Evolutionary conservation across 1,140 invertebrate genomes (phyloP).

Genomic region (Ceratina australensis): DNA sequence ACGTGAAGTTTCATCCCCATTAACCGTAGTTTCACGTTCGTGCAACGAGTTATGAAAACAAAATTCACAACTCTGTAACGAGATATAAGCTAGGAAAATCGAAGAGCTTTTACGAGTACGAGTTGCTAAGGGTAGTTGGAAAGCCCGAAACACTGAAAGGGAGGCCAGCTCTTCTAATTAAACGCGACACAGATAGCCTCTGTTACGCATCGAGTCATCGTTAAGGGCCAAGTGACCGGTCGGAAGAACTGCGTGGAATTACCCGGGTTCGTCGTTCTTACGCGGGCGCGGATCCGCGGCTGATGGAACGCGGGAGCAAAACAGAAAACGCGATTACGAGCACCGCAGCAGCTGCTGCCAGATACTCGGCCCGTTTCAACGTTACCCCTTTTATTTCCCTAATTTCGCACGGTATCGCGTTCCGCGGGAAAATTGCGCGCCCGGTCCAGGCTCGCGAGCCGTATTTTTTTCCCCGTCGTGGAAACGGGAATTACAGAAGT

Average conservation of each 20-base stretch:
- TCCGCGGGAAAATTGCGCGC: not conserved
- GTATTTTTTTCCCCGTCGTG: not conserved
- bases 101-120: not conserved
- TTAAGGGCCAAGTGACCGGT: slow-evolving; percentile 10
- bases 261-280: not conserved
- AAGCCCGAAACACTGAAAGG: slow-evolving; percentile 56
- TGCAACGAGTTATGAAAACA: not conserved
- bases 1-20: too few relatives aligned
- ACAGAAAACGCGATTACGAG: slow-evolving; percentile 8
- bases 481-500: not conserved
- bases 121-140: slow-evolving; percentile 56
- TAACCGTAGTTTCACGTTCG: too few relatives aligned
- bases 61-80: not conserved
- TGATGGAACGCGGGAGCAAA: not conserved
- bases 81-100: too few relatives aligned
- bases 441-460: not conserved
- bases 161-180: slow-evolving; percentile 45
- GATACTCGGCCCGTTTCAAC: not conserved
- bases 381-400: not conserved
- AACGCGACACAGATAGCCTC: slow-evolving; percentile 51
- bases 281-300: not conserved
- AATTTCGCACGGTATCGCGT: not conserved
- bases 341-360: slow-evolving; percentile 18
- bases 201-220: slow-evolving; percentile 43
- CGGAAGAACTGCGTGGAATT: too few relatives aligned